phyloP scores from a whole-genome alignment of 30 jellyfish, hydroid and myxozoan genomes.

The Phacellophora camtschatica region DNA sequence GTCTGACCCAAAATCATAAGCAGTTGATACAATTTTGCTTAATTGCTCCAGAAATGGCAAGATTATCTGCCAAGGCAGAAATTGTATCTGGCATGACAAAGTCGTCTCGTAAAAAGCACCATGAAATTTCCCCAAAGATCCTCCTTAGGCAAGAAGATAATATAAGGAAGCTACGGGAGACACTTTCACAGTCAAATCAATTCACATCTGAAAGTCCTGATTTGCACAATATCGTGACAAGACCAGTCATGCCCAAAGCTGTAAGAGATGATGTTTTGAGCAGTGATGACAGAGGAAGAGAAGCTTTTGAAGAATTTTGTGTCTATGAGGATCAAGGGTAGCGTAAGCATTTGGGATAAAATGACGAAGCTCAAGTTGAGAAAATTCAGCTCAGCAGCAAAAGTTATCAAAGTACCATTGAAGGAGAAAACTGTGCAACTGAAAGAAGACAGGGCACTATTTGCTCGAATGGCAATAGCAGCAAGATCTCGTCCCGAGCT shows the following conservation, averaged over 20 bases:
- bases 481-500: conserved; percentile 27
- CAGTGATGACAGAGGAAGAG: background rate
- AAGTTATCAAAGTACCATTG: background rate
- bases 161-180: background rate
- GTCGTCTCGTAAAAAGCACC: conserved; percentile 1
- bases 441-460: background rate
- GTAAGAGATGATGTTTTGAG: background rate
- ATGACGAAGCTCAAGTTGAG: background rate
- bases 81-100: conserved; percentile 24
- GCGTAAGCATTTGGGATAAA: background rate
- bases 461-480: background rate
- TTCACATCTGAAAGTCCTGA: background rate
- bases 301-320: background rate
- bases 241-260: background rate
- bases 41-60: conserved; percentile 20
- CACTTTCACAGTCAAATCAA: background rate
- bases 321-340: background rate
- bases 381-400: background rate
- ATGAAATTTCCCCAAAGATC: background rate
- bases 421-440: background rate
- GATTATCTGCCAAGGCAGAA: background rate
- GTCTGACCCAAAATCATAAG: background rate
- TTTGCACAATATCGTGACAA: background rate
- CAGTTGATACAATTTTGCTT: conserved; percentile 14
- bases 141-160: background rate